Evolutionary conservation across 2,888 invertebrate species (phyloP).

Genomic region (Gonocerus acuteangulatus): DNA sequence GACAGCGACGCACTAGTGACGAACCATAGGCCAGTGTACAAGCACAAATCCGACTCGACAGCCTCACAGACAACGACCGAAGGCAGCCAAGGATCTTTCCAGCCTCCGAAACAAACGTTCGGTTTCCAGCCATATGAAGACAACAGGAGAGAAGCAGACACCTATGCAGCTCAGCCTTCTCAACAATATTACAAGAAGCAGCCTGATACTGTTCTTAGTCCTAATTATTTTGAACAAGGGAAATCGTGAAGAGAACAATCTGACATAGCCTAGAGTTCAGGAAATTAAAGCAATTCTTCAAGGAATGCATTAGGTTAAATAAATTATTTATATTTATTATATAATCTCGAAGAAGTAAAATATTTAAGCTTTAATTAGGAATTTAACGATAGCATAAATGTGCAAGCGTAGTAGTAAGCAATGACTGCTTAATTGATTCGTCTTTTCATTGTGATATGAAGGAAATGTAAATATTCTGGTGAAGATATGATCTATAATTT

Average conservation of each 20-base stretch:
- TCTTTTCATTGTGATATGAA: no score
- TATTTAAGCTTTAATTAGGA: no score
- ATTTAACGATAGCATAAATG: no score
- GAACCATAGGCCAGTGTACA: slow-evolving; percentile 29
- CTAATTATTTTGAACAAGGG: slow-evolving; percentile 32
- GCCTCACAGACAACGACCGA: neutral
- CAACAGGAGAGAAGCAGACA: slow-evolving; percentile 7
- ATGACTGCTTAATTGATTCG: no score
- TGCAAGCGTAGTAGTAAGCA: no score
- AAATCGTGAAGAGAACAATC: slow-evolving; percentile 6
- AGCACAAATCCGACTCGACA: slow-evolving; percentile 9
- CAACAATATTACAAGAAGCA: slow-evolving; percentile 22
- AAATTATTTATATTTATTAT: no score
- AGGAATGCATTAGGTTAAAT: no score
- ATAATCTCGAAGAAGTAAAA: no score
- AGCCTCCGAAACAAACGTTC: slow-evolving; percentile 37
- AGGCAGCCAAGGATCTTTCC: slow-evolving; percentile 27
- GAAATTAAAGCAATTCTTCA: no score
- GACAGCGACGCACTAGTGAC: slow-evolving; percentile 6
- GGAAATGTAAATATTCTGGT: no score
- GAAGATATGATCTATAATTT: no score
- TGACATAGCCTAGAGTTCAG: no score
- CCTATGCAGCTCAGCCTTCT: neutral
- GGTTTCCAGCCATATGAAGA: slow-evolving; percentile 37
- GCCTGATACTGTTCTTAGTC: slow-evolving; percentile 11